A percentile compares a stretch with the other conserved stretches of the same genome.
Evolutionary conservation across 2,113 vertebrate species (phyloP).

Genomic region (Alosa alosa): DNA sequence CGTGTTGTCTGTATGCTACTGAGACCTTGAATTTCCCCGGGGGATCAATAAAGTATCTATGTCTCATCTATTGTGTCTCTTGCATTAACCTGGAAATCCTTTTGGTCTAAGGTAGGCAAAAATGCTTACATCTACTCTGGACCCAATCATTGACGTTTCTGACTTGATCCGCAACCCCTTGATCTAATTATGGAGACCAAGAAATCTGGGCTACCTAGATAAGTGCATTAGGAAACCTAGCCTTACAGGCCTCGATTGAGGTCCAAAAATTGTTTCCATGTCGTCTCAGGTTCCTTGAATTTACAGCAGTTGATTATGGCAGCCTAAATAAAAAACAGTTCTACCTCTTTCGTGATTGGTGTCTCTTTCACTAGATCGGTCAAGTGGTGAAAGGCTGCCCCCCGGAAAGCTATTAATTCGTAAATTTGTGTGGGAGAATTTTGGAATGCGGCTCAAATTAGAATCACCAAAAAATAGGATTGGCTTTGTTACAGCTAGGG

Average conservation of each 20-base stretch:
- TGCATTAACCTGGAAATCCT: not conserved
- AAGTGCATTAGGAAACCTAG: not conserved
- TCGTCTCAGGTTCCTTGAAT: not conserved
- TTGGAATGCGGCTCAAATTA: not conserved
- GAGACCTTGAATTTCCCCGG: no score
- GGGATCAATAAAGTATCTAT: no score
- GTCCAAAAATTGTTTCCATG: not conserved
- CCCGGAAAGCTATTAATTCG: conserved; percentile 8
- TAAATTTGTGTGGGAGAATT: not conserved
- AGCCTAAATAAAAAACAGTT: not conserved
- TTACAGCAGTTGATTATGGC: not conserved
- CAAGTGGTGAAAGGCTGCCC: not conserved
- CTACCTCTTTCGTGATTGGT: not conserved
- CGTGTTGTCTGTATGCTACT: no score
- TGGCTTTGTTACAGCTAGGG: not conserved
- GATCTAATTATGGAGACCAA: not conserved
- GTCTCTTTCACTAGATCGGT: not conserved
- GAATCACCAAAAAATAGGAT: not conserved
- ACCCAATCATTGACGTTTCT: not conserved
- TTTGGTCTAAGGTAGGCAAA: not conserved
- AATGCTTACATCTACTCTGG: not conserved
- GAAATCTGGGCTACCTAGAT: not conserved
- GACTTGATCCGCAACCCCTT: not conserved
- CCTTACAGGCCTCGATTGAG: not conserved
- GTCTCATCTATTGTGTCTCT: not conserved